These are phyloP conservation scores for Haliclystus octoradiatus DNA, from an alignment of 30 jellyfish, hydroid and myxozoan species.

Conservation along the genomic window DNA sequence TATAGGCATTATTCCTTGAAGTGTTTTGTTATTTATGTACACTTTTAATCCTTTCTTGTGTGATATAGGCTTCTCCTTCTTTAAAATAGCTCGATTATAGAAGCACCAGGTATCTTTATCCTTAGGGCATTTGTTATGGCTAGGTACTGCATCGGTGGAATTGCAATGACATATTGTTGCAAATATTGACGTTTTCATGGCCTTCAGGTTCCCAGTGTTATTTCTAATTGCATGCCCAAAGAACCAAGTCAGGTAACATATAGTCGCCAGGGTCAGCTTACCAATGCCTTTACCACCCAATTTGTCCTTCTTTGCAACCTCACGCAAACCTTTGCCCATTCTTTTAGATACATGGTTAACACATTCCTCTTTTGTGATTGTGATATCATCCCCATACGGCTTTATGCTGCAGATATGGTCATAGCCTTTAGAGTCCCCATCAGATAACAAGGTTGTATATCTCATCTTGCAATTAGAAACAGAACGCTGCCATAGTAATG, in stretches of 20 bases:
- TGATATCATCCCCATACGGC: background rate
- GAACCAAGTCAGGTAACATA: constrained; percentile 8
- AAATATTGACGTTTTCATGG: too few relatives aligned
- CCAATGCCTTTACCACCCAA: constrained; percentile 37
- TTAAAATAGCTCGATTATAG: too few relatives aligned
- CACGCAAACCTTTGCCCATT: constrained; percentile 41
- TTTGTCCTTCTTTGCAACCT: constrained; percentile 18
- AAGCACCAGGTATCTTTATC: too few relatives aligned
- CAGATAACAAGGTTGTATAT: constrained; percentile 28
- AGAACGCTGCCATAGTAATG: constrained; percentile 15
- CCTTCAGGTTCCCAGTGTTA: background rate
- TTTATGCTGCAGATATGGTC: too few relatives aligned
- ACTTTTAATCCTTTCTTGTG: too few relatives aligned
- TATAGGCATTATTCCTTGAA: too few relatives aligned
- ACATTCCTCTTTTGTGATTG: constrained; percentile 29
- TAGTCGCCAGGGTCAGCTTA: constrained; percentile 15
- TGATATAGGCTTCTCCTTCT: too few relatives aligned
- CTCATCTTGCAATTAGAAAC: constrained; percentile 6
- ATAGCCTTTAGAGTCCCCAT: constrained; percentile 42
- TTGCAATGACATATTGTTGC: too few relatives aligned
- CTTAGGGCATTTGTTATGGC: too few relatives aligned
- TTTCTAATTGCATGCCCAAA: constrained; percentile 34
- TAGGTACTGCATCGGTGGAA: too few relatives aligned
- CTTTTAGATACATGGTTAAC: constrained; percentile 29
- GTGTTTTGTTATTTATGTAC: too few relatives aligned